phyloP scores from a whole-genome alignment of 1,140 invertebrate genomes.

The Trichogramma pretiosum region DNA sequence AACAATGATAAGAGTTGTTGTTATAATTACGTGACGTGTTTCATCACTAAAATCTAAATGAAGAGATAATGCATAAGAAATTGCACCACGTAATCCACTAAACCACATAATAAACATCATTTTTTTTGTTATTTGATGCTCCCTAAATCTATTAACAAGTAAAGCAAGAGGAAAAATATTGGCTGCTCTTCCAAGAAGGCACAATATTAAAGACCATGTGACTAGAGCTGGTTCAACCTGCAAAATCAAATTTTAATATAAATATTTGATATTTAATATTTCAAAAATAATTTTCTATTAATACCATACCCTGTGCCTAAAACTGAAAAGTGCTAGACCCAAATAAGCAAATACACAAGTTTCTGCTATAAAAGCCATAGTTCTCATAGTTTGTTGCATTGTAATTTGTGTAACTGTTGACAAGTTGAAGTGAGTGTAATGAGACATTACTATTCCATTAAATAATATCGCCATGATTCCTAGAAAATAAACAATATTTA shows the following conservation, averaged over 20 bases:
- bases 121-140: conserved; percentile 94
- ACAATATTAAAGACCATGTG: conserved; percentile 88
- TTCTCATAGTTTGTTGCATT: conserved; percentile 98
- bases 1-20: conserved; percentile 93
- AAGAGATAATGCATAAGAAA: conserved; percentile 93
- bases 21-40: conserved; percentile 87
- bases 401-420: conserved; percentile 98
- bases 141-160: conserved; percentile 90
- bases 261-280: neutral
- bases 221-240: conserved; percentile 70
- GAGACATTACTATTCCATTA: conserved; percentile 98
- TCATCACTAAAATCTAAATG: conserved; percentile 92
- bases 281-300: conserved; percentile 1
- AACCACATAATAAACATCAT: conserved; percentile 99
- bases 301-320: conserved; percentile 60
- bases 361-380: conserved; percentile 94
- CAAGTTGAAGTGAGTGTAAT: conserved; percentile 97
- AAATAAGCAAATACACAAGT: conserved; percentile 99
- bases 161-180: conserved; percentile 95
- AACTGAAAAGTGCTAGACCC: conserved; percentile 95
- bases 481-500: conserved; percentile 40
- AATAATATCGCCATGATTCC: conserved; percentile 99
- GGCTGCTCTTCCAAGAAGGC: conserved; percentile 84
- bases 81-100: conserved; percentile 90
- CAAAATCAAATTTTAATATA: conserved; percentile 9